These are phyloP conservation scores for Scolopax rusticola DNA, from an alignment of 2,797 vertebrate genomes.

Conservation along the genomic window DNA sequence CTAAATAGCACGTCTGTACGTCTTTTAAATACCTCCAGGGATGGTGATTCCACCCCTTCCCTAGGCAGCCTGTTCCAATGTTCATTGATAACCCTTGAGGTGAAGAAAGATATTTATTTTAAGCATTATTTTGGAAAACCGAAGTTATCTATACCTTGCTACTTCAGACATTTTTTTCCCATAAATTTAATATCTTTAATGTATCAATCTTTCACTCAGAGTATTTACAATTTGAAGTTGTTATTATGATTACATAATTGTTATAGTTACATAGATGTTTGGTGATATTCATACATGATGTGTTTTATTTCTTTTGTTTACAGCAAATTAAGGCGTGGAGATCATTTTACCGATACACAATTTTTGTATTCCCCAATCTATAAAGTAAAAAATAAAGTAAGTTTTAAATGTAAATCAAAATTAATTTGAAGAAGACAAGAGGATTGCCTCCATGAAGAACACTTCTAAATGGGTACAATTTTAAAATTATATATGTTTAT, in stretches of 20 bases:
- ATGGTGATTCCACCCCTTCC: not conserved
- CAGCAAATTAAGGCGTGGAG: constrained; percentile 90
- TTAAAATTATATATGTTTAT: not conserved
- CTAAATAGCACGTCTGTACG: not conserved
- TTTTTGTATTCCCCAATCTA: constrained; percentile 86
- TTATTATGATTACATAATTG: not conserved
- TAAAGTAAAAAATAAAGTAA: constrained; percentile 73
- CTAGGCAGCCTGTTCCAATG: not conserved
- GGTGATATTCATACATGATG: not conserved
- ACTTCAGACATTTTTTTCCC: not conserved
- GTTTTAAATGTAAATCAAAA: constrained; percentile 72
- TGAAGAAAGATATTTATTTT: not conserved
- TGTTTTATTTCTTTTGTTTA: constrained; percentile 27
- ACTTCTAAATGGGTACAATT: constrained; percentile 1
- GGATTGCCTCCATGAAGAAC: not conserved
- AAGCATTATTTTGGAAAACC: not conserved
- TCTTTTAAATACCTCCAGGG: not conserved
- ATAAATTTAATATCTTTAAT: not conserved
- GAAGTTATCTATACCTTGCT: not conserved
- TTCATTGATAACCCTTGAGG: not conserved
- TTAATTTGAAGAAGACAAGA: constrained; percentile 23
- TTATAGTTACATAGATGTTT: not conserved
- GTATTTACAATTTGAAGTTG: not conserved
- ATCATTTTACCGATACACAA: constrained; percentile 85
- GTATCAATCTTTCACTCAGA: not conserved